A percentile compares a stretch with the other conserved stretches of the same genome.
phyloP scores from a whole-genome alignment of 64 coral and sea anemone genomes.

The Montipora efflorescens region DNA sequence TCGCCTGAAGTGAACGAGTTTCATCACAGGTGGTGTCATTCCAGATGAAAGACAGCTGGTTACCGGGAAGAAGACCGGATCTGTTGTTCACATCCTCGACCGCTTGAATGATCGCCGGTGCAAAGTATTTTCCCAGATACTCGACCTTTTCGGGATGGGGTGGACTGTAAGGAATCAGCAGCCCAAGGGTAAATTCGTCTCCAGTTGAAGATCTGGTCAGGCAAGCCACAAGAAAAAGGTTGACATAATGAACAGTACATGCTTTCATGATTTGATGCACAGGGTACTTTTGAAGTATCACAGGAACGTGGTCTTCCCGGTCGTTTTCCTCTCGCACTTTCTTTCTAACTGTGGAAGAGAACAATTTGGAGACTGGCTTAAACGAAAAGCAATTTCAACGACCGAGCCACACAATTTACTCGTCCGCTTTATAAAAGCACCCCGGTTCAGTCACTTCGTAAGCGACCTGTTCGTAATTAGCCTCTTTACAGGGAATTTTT shows the following conservation, averaged over 20 bases:
- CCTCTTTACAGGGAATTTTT: no score
- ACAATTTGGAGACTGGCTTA: no score
- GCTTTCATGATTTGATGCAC: not conserved
- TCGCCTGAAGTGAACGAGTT: conserved; percentile 26
- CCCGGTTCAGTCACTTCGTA: no score
- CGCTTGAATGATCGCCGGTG: conserved; percentile 79
- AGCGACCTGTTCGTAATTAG: no score
- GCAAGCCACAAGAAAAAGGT: not conserved
- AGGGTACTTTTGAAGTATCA: not conserved
- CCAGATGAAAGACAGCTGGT: conserved; percentile 90
- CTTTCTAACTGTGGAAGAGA: no score
- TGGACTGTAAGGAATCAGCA: conserved; percentile 72
- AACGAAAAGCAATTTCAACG: no score
- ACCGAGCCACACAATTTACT: no score
- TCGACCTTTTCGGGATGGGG: not conserved
- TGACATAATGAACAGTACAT: not conserved
- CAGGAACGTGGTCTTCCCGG: no score
- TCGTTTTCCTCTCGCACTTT: no score
- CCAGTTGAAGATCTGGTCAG: not conserved
- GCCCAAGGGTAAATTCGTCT: conserved; percentile 69
- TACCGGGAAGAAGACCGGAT: conserved; percentile 65
- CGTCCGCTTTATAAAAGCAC: no score
- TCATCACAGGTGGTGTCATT: conserved; percentile 85
- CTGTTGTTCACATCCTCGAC: conserved; percentile 82
- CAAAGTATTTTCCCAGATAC: conserved; percentile 60